Evolutionary conservation across 2,113 vertebrate species (phyloP), one percentile per base, ranked within the genome.

Genomic region (Machaerirhynchus nigripectus): DNA sequence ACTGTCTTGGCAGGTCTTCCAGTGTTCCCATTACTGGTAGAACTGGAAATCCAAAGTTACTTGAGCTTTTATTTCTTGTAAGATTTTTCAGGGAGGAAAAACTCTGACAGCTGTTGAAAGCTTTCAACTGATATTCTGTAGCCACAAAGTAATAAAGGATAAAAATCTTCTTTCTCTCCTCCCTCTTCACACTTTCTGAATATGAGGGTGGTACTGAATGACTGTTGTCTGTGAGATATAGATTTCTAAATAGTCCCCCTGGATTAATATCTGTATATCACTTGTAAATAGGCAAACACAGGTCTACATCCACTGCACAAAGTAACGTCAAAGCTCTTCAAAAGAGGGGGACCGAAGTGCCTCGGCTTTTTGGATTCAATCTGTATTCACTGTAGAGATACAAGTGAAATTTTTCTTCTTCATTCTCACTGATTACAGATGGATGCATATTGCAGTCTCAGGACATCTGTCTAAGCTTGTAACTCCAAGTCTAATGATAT

Each of bases 381-480:
- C 57, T 42, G 7, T 49, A 65, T 57, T 87, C 40, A 46, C 23
- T 42, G 18, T 37, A 56, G 50, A 42, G 26, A 23, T 50, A 53
- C 35, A 89, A 78, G 56, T 11, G 17, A 40, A 93, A 65, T 73
- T 93, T 94, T 92, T 87, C 27, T 42, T 87, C 31, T 84, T 87
- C 24, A 35, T 84, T 92, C 76, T 89, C 70, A 37, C 18, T 82
- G 59, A n/a, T 89, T 87, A 68, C 61, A 84, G 81, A 91, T 60
- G 61, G 73, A 79, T 84, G 60, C 73, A n/a, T 82, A 46, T 28
- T 69, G 52, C 82, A 73, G 57, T 94, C 79, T 92, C 75, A 85
- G 70, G 83, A 92, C 79, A 88, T 93, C 71, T 95, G 88, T 84
- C 82, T 92, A 74, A 90, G 71, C 53, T 69, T 92, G 40, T 85